Evolutionary conservation across 2,888 invertebrate genomes (phyloP).

Genomic region (Digitonthophagus gazella): DNA sequence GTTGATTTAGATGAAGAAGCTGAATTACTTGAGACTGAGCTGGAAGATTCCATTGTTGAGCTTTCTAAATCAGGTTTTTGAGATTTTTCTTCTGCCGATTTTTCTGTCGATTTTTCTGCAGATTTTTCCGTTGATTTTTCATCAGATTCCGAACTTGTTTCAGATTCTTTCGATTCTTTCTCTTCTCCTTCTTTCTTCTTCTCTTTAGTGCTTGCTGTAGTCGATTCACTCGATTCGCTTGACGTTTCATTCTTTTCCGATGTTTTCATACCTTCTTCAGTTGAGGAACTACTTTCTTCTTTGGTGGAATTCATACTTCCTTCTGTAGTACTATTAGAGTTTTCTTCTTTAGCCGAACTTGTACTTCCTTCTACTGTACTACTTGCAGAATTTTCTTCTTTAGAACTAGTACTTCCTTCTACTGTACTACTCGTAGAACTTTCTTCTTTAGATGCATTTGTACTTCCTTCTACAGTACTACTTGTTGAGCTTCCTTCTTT

Average conservation of each 20-base stretch:
- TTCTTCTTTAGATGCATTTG: neutral
- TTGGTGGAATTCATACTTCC: neutral
- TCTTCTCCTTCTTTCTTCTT: neutral
- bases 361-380: neutral
- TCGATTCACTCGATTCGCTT: no score
- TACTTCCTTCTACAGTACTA: neutral
- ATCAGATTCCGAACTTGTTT: neutral
- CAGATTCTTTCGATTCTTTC: neutral
- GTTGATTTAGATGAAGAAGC: neutral
- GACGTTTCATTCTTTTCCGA: conserved; percentile 6
- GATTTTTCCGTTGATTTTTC: neutral
- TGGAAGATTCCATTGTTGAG: neutral
- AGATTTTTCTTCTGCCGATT: neutral
- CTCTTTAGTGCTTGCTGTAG: neutral
- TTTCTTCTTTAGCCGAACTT: neutral
- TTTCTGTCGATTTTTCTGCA: neutral
- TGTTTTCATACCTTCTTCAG: neutral
- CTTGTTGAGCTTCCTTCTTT: neutral
- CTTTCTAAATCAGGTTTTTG: neutral
- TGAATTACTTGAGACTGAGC: neutral
- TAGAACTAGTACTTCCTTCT: neutral
- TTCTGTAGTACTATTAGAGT: neutral
- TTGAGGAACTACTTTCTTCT: neutral
- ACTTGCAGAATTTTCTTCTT: neutral
- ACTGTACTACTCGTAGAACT: neutral